Conservation (phyloP, 2,113 vertebrate genomes). For the Clarias batrachus region DNA sequence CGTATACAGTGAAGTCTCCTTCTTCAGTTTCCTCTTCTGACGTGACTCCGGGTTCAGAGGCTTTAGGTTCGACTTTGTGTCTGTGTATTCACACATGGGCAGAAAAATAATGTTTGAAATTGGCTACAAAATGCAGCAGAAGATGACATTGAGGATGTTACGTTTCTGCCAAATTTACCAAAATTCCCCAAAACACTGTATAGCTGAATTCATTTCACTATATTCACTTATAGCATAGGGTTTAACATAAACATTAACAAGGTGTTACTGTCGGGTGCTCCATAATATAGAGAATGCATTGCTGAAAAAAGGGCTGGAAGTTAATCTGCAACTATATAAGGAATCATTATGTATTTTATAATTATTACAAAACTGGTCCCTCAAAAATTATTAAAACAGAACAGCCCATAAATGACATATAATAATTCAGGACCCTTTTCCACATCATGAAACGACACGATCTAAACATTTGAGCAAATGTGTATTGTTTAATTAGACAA, state of each 20-base stretch:
- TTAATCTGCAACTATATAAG: background rate
- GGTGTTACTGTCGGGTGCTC: background rate
- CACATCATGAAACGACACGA: background rate
- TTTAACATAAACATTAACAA: background rate
- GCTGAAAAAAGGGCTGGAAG: too few species aligned
- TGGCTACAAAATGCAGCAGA: background rate
- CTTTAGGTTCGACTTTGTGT: constrained; percentile 74
- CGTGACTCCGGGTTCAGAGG: constrained; percentile 74
- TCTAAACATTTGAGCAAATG: background rate
- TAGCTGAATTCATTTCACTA: background rate
- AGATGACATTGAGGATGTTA: background rate
- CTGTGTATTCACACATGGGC: constrained; percentile 68
- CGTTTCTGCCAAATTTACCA: background rate
- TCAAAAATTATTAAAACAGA: background rate
- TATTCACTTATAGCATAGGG: background rate
- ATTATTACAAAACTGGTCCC: background rate
- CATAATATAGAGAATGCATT: background rate
- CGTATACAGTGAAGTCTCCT: constrained; percentile 93
- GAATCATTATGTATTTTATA: background rate
- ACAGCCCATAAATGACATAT: background rate
- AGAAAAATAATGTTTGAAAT: background rate
- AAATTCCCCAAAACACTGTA: background rate
- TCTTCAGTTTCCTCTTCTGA: constrained; percentile 93
- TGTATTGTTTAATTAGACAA: background rate
- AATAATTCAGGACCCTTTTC: background rate